Evolutionary conservation across 2,797 vertebrate species (phyloP).

Genomic region (Poecilia velifera): DNA sequence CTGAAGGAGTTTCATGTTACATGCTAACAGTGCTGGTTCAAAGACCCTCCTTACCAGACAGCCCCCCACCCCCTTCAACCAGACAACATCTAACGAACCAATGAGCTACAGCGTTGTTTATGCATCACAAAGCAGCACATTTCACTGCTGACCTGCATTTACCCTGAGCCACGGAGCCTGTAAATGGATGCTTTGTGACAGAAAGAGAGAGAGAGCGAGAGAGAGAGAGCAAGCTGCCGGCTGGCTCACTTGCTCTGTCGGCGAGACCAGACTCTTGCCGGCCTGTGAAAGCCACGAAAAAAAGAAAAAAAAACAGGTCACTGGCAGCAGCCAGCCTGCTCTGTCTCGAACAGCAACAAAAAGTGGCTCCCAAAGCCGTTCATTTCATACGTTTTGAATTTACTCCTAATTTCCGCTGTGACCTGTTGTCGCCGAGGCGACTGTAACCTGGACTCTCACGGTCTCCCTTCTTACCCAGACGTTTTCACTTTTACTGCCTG

Average conservation of each 20-base stretch:
- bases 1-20: conserved; percentile 8
- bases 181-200: conserved; percentile 70
- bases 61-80: neutral
- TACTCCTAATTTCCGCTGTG: conserved; percentile 22
- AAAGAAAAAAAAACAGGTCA: conserved; percentile 8
- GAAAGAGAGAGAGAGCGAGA: neutral
- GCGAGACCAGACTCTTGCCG: conserved; percentile 34
- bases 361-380: neutral
- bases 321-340: neutral
- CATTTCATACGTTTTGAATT: neutral
- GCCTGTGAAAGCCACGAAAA: conserved; percentile 20
- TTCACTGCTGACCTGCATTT: conserved; percentile 65
- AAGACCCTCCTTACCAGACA: conserved; percentile 14
- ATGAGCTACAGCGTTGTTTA: conserved; percentile 48
- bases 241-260: conserved; percentile 28
- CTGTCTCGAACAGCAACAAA: too few relatives aligned
- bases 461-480: neutral
- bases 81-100: conserved; percentile 34
- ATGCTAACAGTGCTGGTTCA: neutral
- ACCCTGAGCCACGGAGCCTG: conserved; percentile 47
- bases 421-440: conserved; percentile 16
- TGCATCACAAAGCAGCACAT: conserved; percentile 67
- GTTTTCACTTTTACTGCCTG: neutral
- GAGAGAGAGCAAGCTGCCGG: conserved; percentile 40
- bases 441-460: conserved; percentile 14